Base-by-base conservation (phyloP, 2,888 invertebrate species). In the Palloptera scutellata region DNA sequence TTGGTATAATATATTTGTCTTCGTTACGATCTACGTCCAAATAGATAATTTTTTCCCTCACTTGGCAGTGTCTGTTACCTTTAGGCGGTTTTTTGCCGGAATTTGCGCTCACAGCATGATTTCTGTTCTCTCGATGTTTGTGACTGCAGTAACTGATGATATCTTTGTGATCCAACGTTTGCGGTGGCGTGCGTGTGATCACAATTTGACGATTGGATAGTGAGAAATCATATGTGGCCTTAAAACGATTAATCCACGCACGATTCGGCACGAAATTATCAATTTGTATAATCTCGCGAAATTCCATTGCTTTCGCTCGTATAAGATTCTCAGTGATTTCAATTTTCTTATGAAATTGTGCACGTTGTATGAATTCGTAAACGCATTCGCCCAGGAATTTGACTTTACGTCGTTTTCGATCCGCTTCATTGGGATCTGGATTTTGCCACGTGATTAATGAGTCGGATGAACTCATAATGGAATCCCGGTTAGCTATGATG, bases 321-420 rank as follows among this genome's bases (percentile, higher is more conserved):
- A 81, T 79, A n/a, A 79, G 45, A 12, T 81, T 79, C 61, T 82
- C 81, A 15, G 75, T 81, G 42, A 81, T 71, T 12, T 78, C 77
- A 12, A 72, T 58, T 55, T 77, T 77, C 4, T 74, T 64, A 71
- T 81, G 77, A 63, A 76, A 82, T 54, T 83, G 83, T 0, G 79
- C 78, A 40, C 83, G 76, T 41, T 81, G 79, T 40, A 83, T 78
- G 59, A 78, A 81, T 68, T 83, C 83, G 54, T 79, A 83, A 54
- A 83, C 72, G 42, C 83, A 83, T 62, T 80, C 78, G 6, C 78
- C 80, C 15, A 83, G 70, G 54, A 82, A 81, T 59, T 76, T 73
- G 1, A 81, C 72, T 58, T 83, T 83, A 10, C 76, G 75, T 20
- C 74, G 71, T n/a, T 78, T 78, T 59, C 77, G 43, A 61, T 79